Base-by-base conservation (phyloP, 2,888 invertebrate genomes). In the Nycteola revayana region DNA sequence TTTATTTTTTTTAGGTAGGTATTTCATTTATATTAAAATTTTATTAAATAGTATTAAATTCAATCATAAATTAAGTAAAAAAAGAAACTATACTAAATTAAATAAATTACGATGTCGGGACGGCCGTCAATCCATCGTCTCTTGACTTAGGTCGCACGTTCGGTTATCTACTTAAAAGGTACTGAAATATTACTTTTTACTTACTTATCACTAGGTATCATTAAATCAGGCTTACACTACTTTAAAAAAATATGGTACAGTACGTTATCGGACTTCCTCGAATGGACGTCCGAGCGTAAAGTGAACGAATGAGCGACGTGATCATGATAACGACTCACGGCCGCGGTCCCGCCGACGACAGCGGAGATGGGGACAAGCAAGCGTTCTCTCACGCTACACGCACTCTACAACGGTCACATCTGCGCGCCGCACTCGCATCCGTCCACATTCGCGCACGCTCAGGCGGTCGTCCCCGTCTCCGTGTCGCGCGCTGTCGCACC, bases 81-180 rank as follows among this genome's bases (percentile, higher is more conserved):
- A 77, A 80, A 69, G 66, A 73, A 76, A 73, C 74, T 84, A 81
- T 44, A 32, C 84, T 87, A 86, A 71, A 69, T 78, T 78, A 72
- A 88, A 88, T 87, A 87, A 88, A 86, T 87, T 87, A 88, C 86
- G 86, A 85, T 85, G 78, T 83, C 80, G 88, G 88, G 86, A 87
- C 86, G 85, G 86, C 86, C 86, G 87, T 85, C 79, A 78, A 81
- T 83, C 75, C 81, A 87, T 83, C 84, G 85, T 80, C 77, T 76
- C 79, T 78, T 87, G 88, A 88, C 87, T 87, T 83, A 86, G 85
- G 87, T 86, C 87, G 86, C 87, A 83, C 81, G 83, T 85, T 87
- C 83, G 80, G 83, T 80, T 86, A 79, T 81, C 84, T 87, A 87
- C 84, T 85, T 86, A 83, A 76, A 79, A 86, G 83, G 82, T 87